phyloP scores from a whole-genome alignment of 2,113 vertebrate genomes.

The Maylandia zebra region DNA sequence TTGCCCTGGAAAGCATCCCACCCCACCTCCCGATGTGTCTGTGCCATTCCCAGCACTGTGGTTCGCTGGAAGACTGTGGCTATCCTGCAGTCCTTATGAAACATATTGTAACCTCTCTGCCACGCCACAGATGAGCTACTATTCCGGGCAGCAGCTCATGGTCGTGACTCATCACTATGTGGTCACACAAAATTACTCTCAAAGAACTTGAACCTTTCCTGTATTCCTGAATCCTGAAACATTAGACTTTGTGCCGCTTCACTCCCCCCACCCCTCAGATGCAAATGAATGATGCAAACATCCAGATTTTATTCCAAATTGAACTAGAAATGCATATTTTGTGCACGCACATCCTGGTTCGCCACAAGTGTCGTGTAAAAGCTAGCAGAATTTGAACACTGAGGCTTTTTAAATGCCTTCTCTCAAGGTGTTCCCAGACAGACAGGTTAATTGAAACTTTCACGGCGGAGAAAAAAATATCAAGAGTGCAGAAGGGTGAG shows the following conservation, averaged over 20 bases:
- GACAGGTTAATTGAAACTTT: neutral
- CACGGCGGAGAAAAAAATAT: neutral
- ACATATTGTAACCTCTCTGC: slow-evolving; percentile 9
- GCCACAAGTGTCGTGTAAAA: neutral
- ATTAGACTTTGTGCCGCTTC: neutral
- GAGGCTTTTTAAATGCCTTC: neutral
- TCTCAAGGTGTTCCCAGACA: neutral
- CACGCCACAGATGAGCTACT: slow-evolving; percentile 48
- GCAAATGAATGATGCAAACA: neutral
- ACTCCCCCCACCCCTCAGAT: neutral
- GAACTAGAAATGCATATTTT: neutral
- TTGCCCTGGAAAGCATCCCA: slow-evolving; percentile 9
- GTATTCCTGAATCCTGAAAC: slow-evolving; percentile 32
- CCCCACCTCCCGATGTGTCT: neutral
- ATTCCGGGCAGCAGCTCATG: slow-evolving; percentile 51
- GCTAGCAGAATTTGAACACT: neutral
- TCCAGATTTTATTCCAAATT: neutral
- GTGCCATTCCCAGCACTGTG: slow-evolving; percentile 5
- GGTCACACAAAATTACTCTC: slow-evolving; percentile 41
- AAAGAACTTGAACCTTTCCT: slow-evolving; percentile 31
- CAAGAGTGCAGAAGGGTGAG: neutral
- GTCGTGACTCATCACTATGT: slow-evolving; percentile 57
- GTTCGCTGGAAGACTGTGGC: neutral
- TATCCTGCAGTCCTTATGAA: slow-evolving; percentile 20
- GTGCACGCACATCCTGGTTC: neutral